These are phyloP conservation scores for Phengaris alcon DNA, from an alignment of 2,888 invertebrate genomes.

Conservation along the genomic window DNA sequence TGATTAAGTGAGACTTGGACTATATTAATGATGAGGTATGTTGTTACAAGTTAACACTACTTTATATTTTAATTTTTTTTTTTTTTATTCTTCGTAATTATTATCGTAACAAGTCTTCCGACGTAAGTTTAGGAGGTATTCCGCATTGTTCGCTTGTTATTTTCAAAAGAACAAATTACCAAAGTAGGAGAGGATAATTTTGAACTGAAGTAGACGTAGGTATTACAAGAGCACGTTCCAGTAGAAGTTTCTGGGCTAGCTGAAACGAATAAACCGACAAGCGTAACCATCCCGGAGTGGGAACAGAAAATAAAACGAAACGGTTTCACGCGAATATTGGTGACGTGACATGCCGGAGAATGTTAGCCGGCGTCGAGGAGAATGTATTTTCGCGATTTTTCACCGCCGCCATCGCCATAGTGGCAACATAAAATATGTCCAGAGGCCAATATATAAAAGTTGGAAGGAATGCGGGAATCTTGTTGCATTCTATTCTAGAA, in stretches of 20 bases:
- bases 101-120: too few relatives aligned
- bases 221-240: not conserved
- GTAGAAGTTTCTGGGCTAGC: constrained; percentile 29
- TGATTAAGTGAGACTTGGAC: constrained; percentile 41
- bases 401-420: constrained; percentile 34
- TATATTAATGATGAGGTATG: constrained; percentile 10
- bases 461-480: constrained; percentile 36
- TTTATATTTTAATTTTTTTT: not conserved
- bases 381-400: constrained; percentile 39
- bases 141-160: too few relatives aligned
- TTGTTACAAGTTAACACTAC: not conserved
- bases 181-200: too few relatives aligned
- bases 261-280: constrained; percentile 59
- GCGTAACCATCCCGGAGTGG: constrained; percentile 43
- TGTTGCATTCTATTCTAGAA: constrained; percentile 36
- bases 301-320: constrained; percentile 42
- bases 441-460: constrained; percentile 37
- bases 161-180: too few relatives aligned
- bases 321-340: constrained; percentile 41
- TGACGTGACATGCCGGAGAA: constrained; percentile 46
- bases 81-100: too few relatives aligned
- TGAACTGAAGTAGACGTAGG: not conserved
- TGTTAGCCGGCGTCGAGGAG: constrained; percentile 39
- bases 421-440: constrained; percentile 38
- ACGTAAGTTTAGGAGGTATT: too few relatives aligned